Evolutionary conservation across 2,888 invertebrate species (phyloP).

Genomic region (Tillus elongatus): DNA sequence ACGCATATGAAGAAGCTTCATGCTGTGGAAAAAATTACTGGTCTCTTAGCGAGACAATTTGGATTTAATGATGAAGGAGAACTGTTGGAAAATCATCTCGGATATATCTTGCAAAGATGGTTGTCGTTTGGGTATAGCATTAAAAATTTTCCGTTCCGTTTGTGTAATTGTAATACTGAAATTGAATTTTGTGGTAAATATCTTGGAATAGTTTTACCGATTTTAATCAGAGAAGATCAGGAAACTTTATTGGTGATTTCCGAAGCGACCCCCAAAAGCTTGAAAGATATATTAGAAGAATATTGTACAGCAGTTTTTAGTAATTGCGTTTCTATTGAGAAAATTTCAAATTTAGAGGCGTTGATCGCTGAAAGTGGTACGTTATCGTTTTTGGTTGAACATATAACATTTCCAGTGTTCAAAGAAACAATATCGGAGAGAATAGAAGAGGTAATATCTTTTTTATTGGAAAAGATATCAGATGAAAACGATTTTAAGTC

Average conservation of each 20-base stretch:
- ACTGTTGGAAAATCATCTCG: constrained; percentile 43
- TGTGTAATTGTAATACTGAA: constrained; percentile 34
- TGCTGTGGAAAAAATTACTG: background rate
- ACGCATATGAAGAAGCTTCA: constrained; percentile 42
- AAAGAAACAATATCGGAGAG: constrained; percentile 20
- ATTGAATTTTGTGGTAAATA: constrained; percentile 41
- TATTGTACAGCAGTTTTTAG: background rate
- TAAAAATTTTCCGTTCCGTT: constrained; percentile 36
- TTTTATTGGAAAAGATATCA: constrained; percentile 31
- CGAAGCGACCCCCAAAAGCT: constrained; percentile 1
- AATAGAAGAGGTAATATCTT: constrained; percentile 32
- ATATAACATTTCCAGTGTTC: constrained; percentile 13
- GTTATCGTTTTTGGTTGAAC: background rate
- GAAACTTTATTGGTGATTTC: constrained; percentile 18
- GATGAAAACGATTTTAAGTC: constrained; percentile 28
- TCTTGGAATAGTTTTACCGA: constrained; percentile 37
- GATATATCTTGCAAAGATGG: constrained; percentile 44
- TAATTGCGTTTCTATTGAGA: background rate
- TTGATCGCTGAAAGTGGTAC: background rate
- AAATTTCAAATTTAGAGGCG: background rate
- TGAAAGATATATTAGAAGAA: constrained; percentile 12
- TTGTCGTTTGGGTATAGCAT: constrained; percentile 24
- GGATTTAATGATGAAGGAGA: constrained; percentile 28
- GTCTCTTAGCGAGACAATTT: constrained; percentile 23
- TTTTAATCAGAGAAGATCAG: constrained; percentile 37